Conservation (phyloP, 2,888 invertebrate species). For the Tholera decimalis region DNA sequence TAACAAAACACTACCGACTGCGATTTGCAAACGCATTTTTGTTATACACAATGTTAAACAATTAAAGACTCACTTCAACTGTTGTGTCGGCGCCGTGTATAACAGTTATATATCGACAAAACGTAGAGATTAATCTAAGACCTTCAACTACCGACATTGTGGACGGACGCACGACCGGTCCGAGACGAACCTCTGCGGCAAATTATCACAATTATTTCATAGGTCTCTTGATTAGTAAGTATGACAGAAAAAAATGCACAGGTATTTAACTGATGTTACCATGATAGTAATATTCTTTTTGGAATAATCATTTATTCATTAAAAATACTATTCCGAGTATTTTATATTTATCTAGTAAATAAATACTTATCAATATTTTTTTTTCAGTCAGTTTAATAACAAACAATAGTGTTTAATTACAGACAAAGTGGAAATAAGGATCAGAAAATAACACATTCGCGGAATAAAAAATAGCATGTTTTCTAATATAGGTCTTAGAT, state of each 20-base stretch:
- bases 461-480: too few species aligned
- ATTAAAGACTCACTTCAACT: conserved; percentile 75
- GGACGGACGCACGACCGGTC: conserved; percentile 62
- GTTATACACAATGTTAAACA: conserved; percentile 68
- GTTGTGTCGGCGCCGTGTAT: conserved; percentile 67
- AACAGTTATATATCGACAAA: conserved; percentile 83
- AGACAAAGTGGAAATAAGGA: too few species aligned
- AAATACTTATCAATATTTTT: too few species aligned
- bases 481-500: too few species aligned
- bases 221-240: conserved; percentile 23
- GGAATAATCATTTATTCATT: too few species aligned
- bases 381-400: too few species aligned
- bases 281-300: not conserved
- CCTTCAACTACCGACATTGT: conserved; percentile 75
- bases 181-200: conserved; percentile 36
- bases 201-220: conserved; percentile 50
- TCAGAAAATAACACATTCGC: too few species aligned
- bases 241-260: conserved; percentile 8
- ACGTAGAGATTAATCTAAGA: conserved; percentile 74
- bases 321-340: too few species aligned
- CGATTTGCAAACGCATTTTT: conserved; percentile 74
- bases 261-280: not conserved
- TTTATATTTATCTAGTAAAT: too few species aligned
- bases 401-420: too few species aligned
- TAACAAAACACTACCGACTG: conserved; percentile 67